These are phyloP conservation scores for Rhynchopsitta pachyrhyncha DNA, from an alignment of 2,113 vertebrate species.

Conservation along the genomic window DNA sequence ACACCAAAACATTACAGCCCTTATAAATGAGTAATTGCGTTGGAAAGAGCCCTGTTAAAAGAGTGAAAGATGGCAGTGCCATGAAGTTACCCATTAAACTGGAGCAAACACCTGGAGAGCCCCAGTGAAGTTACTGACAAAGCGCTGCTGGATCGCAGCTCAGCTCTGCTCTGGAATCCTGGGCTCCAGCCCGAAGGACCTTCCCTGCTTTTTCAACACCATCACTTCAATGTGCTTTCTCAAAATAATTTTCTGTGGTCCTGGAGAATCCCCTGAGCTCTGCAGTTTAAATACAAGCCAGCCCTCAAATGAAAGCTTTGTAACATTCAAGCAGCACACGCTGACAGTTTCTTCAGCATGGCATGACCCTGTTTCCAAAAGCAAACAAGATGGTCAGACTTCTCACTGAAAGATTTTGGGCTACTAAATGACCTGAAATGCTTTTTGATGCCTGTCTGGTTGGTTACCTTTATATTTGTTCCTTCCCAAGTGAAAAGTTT, in stretches of 20 bases:
- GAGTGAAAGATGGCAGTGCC: not conserved
- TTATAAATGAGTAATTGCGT: not conserved
- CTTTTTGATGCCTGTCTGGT: not conserved
- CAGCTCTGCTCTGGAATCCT: not conserved
- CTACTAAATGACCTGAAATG: not conserved
- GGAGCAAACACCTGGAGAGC: not conserved
- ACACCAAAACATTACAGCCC: not conserved
- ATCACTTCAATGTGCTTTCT: not conserved
- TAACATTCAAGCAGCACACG: not conserved
- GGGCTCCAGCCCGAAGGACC: not conserved
- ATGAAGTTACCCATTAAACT: not conserved
- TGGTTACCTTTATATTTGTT: not conserved
- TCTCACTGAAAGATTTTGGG: not conserved
- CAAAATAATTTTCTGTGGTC: slow-evolving; percentile 49
- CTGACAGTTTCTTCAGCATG: not conserved
- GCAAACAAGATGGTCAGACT: not conserved
- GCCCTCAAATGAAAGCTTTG: slow-evolving; percentile 50
- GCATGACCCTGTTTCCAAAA: not conserved
- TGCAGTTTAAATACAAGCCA: slow-evolving; percentile 46
- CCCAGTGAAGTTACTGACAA: not conserved
- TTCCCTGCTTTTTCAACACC: slow-evolving; percentile 6
- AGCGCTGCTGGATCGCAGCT: not conserved
- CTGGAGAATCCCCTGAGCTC: slow-evolving; percentile 50
- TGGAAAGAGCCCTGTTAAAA: not conserved
- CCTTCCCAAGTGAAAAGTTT: not conserved